Evolutionary conservation across 2,888 invertebrate species (phyloP), one percentile per base, ranked within the genome.

Genomic region (Anarsia innoxiella): DNA sequence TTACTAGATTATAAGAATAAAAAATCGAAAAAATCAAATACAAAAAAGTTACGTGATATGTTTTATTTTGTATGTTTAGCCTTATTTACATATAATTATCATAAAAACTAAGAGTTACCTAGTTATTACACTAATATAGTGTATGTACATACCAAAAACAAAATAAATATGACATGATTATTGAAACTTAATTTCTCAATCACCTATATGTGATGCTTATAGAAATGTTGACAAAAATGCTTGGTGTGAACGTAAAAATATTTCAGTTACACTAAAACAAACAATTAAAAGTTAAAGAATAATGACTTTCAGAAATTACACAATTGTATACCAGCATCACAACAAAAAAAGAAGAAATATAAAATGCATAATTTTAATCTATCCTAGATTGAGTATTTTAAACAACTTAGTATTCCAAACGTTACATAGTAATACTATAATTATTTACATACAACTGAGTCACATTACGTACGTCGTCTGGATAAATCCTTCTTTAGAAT

Each of bases 51-150:
- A 36, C 25, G 49, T 59, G 62, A 69, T 69, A 64, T 66, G 59
- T 66, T 67, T 64, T 65, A 61, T 59, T 64, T 66, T 66, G 57
- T 68, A 59, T 59, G 59, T 50, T 56, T 61, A 66, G 51, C 52
- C 58, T 71, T 66, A 65, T 49, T 45, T 55, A 60, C 49, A 44
- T 48, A 44, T 52, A 39, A 50, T 58, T 52, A 39, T 37, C 55
- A 45, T 51, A 51, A 56, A 41, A 49, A 49, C 44, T 48, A 52
- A 41, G n/a, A 27, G 31, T 10, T 49, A 28, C 62, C 53, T 56
- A 63, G 56, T 59, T 69, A 56, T 77, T 74, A 82, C 83, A 84
- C 83, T 84, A 83, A 84, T 82, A 80, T 83, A 83, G 83, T 83
- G 83, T 80, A 82, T 59, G 64, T 70, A 64, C 37, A 5, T 3